Evolutionary conservation across 2,888 invertebrate species (phyloP), one percentile per base, ranked within the genome.

Genomic region (Neoascia interrupta): DNA sequence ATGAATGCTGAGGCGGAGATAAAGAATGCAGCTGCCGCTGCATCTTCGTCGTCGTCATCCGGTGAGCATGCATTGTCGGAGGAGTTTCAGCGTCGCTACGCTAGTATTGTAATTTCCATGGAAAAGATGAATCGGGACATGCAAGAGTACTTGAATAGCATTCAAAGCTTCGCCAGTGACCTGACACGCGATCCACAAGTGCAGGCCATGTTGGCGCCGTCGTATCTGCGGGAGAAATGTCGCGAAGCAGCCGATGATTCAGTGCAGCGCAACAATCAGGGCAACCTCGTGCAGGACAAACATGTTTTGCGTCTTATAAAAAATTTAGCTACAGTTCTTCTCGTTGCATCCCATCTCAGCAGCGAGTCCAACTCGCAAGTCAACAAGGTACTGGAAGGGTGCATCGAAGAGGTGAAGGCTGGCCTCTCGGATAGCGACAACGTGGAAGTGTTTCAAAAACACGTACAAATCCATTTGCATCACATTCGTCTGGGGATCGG

Each of bases 11-110:
- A 96, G 87, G 97, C 96, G 0, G 98, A 98, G 86, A 49, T 61
- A 3, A 79, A 79, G 49, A 79, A 79, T 43, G 73, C 66, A 0
- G 54, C 72, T 16, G 73, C 76, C 15, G 70, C 79, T 23, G 66
- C 61, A 26, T 72, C 72, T 0, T 88, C 83, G 0, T 81, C 81
- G 18, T 82, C 83, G 5, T 84, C 84, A 0, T 76, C 82, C 6
- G 84, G 83, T 6, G 84, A 84, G 66, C 66, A 79, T 31, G 39
- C 80, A 21, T 68, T 83, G 84, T 92, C 94, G 3, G 93, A 95
- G 76, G 97, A 97, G 85, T 98, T 97, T 87, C 96, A 97, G 87
- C 92, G 94, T 83, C 93, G 94, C 84, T 98, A 98, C 90, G 98
- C 98, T 10, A 92, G 93, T 80, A 91, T 93, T 82, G 93, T 98